phyloP scores from a whole-genome alignment of 2,797 vertebrate species.

The Pangasius macronema region DNA sequence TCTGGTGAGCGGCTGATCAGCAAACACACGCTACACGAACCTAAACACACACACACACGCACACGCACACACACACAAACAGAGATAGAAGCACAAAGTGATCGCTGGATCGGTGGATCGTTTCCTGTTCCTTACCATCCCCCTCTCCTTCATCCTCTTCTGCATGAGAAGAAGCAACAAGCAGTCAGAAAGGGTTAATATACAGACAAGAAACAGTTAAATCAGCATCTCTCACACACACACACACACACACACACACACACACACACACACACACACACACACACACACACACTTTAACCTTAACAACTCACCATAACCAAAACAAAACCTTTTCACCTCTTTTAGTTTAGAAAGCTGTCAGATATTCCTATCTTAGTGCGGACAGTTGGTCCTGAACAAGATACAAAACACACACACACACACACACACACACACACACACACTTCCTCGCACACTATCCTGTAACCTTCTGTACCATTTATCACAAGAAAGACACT shows the following conservation, averaged over 20 bases:
- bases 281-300: constrained; percentile 22
- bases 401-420: neutral
- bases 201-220: constrained; percentile 53
- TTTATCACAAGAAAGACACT: neutral
- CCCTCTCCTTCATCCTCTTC: constrained; percentile 64
- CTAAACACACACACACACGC: neutral
- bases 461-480: neutral
- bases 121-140: constrained; percentile 69
- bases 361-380: neutral
- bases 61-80: neutral
- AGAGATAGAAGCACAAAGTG: neutral
- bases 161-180: constrained; percentile 66
- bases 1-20: constrained; percentile 27
- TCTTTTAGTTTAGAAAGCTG: neutral
- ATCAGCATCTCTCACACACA: constrained; percentile 18
- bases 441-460: neutral
- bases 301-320: neutral
- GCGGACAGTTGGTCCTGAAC: neutral
- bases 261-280: constrained; percentile 31
- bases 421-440: constrained; percentile 8
- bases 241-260: constrained; percentile 30
- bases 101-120: constrained; percentile 3
- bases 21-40: neutral
- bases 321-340: neutral
- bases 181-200: constrained; percentile 59